Percentiles rank a stretch among this genome's conserved stretches.
phyloP scores from a whole-genome alignment of 2,888 invertebrate species.

The Tenthredo distinguenda region DNA sequence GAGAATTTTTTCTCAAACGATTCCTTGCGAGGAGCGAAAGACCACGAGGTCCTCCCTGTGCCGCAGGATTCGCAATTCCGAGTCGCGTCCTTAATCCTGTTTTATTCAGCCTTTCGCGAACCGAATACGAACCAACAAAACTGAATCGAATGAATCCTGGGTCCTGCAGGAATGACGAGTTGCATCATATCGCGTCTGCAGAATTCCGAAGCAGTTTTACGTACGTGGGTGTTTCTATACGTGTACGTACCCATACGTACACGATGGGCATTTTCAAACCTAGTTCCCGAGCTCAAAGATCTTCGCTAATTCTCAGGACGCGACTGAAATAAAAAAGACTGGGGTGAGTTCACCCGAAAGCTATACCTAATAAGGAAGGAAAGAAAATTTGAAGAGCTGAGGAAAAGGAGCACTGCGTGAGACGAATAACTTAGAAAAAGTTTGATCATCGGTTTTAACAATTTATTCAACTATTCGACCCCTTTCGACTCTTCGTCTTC shows the following conservation, averaged over 20 bases:
- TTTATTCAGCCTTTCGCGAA: constrained; percentile 17
- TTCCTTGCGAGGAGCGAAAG: neutral
- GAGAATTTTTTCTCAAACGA: too few relatives aligned
- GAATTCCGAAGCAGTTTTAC: neutral
- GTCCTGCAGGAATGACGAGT: neutral
- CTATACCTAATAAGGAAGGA: neutral
- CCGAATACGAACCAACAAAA: neutral
- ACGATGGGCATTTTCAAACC: neutral
- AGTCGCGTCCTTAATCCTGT: neutral
- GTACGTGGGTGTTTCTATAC: neutral
- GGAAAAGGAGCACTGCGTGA: neutral
- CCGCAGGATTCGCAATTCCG: neutral
- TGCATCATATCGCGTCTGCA: constrained; percentile 6
- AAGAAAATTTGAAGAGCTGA: neutral
- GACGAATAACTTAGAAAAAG: neutral
- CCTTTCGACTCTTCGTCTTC: neutral
- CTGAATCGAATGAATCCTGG: neutral
- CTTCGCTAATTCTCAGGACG: neutral
- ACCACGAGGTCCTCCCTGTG: neutral
- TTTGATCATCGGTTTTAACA: neutral
- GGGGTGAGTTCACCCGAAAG: neutral
- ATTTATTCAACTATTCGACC: neutral
- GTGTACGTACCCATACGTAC: neutral
- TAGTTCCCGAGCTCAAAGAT: neutral
- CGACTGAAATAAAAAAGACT: neutral